A percentile compares a stretch with the other conserved stretches of the same genome.
phyloP scores from a whole-genome alignment of 1,140 invertebrate genomes.

The Trachelipus rathkii region DNA sequence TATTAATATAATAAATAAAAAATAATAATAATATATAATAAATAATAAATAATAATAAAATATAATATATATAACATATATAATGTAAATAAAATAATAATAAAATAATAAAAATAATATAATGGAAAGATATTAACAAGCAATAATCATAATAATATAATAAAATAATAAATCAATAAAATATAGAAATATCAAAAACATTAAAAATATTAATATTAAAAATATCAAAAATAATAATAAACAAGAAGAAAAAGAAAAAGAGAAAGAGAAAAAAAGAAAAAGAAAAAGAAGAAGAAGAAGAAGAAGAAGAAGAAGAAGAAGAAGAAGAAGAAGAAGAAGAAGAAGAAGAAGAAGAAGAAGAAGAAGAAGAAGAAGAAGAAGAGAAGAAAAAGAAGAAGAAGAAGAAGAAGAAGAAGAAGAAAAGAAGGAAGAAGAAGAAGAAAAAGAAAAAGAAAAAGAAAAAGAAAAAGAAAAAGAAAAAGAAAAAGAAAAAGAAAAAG shows the following conservation, averaged over 20 bases:
- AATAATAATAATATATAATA: no score
- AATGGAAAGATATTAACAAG: no score
- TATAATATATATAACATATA: no score
- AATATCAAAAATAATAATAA: no score
- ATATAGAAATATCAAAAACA: no score
- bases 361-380: not conserved
- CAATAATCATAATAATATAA: no score
- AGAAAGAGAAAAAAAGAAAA: constrained; percentile 1
- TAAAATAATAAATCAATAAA: no score
- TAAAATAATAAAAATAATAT: no score
- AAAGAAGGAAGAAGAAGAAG: not conserved
- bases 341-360: not conserved
- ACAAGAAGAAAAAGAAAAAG: not conserved
- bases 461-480: constrained; percentile 1
- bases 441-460: not conserved
- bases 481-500: constrained; percentile 11
- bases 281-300: not conserved
- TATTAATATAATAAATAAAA: no score
- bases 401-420: constrained; percentile 1
- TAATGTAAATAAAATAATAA: no score
- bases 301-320: not conserved
- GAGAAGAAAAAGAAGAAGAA: not conserved
- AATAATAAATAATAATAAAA: no score
- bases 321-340: not conserved
- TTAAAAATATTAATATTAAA: no score